A percentile compares a stretch with the other conserved stretches of the same genome.
Conservation (phyloP, 2,797 vertebrate genomes). For the Mormyrops attenuatus region DNA sequence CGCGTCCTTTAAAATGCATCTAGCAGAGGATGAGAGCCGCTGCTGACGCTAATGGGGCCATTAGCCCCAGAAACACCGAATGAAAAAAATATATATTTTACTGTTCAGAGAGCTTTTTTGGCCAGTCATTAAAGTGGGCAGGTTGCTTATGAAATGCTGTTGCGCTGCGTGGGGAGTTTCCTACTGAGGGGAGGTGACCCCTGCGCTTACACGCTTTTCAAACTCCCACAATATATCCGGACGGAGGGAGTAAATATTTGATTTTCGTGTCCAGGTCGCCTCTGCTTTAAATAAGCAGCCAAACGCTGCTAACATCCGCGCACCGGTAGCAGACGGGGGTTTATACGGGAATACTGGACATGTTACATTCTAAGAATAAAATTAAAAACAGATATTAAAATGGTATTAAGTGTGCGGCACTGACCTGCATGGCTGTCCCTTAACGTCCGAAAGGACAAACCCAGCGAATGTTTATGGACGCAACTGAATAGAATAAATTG, state of each 20-base stretch:
- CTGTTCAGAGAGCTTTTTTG: not conserved
- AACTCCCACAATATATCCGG: not conserved
- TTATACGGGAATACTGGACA: not conserved
- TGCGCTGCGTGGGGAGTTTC: not conserved
- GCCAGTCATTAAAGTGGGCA: not conserved
- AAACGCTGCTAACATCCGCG: not conserved
- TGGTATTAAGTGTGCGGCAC: not conserved
- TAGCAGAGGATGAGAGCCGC: not conserved
- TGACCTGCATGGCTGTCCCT: not conserved
- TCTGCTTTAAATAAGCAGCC: conserved; percentile 6
- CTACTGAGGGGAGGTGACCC: not conserved
- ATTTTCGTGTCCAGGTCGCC: not conserved
- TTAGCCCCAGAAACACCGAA: not conserved
- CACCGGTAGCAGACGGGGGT: not conserved
- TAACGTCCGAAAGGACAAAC: not conserved
- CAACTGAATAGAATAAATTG: not conserved
- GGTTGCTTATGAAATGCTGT: not conserved
- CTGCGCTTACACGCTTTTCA: not conserved
- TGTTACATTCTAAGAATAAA: not conserved
- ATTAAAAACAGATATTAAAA: not conserved
- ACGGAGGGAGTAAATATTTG: not conserved
- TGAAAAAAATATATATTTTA: not conserved
- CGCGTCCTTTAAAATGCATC: not conserved
- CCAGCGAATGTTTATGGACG: not conserved
- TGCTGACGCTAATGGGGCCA: not conserved